Evolutionary conservation across 1,140 invertebrate species (phyloP).

Genomic region (Phymorhynchus buccinoides): DNA sequence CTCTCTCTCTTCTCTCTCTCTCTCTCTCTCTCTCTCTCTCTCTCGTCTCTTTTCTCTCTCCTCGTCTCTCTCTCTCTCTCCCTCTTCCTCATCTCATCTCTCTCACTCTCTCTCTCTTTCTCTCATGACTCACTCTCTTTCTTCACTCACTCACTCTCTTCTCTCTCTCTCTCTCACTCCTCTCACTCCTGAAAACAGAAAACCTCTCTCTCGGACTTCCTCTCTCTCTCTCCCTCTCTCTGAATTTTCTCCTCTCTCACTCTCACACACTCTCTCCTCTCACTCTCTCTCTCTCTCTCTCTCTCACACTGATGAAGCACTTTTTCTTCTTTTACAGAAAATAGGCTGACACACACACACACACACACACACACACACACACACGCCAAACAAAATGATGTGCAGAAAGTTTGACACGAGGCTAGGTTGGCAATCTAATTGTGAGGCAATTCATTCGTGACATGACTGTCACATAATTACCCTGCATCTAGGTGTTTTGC

Average conservation of each 20-base stretch:
- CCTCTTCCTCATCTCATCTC: slow-evolving; percentile 31
- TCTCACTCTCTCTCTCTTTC: slow-evolving; percentile 36
- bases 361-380: too few relatives aligned
- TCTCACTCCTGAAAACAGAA: background rate
- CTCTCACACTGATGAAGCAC: too few relatives aligned
- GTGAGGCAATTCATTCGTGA: too few relatives aligned
- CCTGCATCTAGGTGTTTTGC: too few relatives aligned
- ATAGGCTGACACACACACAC: too few relatives aligned
- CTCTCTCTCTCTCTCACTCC: background rate
- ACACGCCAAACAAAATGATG: too few relatives aligned
- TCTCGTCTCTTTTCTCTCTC: slow-evolving; percentile 31
- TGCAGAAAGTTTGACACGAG: too few relatives aligned
- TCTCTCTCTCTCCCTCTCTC: slow-evolving; percentile 7
- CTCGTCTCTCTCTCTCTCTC: slow-evolving; percentile 33
- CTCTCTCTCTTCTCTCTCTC: background rate
- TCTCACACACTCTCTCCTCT: background rate
- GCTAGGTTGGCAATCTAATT: too few relatives aligned
- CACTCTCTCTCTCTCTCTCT: too few relatives aligned
- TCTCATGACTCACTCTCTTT: background rate
- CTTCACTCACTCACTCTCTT: background rate
- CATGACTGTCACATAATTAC: too few relatives aligned
- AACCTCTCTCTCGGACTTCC: background rate
- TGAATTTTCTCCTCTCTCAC: background rate
- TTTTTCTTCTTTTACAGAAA: too few relatives aligned
- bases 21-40: background rate